phyloP scores from a whole-genome alignment of 2,113 vertebrate species.

The Brachirus orientalis region DNA sequence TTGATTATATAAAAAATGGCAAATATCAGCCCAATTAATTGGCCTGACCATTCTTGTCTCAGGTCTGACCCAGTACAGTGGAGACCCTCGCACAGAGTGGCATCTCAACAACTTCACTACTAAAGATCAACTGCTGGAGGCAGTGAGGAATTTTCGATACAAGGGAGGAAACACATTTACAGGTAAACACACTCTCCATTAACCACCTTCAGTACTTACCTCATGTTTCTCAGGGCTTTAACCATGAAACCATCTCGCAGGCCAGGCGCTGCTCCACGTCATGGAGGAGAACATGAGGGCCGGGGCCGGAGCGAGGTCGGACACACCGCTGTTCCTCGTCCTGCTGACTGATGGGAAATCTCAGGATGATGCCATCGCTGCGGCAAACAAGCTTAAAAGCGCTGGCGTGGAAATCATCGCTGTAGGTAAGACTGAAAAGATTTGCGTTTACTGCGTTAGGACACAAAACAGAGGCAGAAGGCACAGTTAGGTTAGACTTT shows the following conservation, averaged over 20 bases:
- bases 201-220: neutral
- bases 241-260: constrained; percentile 69
- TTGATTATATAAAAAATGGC: no score
- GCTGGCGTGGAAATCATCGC: constrained; percentile 90
- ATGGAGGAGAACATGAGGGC: constrained; percentile 87
- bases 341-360: constrained; percentile 95
- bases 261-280: constrained; percentile 90
- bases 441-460: neutral
- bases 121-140: constrained; percentile 87
- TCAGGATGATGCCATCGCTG: constrained; percentile 88
- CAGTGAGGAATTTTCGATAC: constrained; percentile 85
- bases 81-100: constrained; percentile 94
- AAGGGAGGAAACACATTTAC: constrained; percentile 96
- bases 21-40: no score
- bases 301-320: constrained; percentile 80
- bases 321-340: constrained; percentile 82
- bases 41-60: neutral
- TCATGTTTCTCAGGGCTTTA: neutral
- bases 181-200: constrained; percentile 72
- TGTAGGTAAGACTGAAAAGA: constrained; percentile 85
- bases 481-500: no score
- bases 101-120: constrained; percentile 85
- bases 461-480: no score
- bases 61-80: constrained; percentile 96
- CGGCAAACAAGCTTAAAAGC: constrained; percentile 84